Evolutionary conservation across 2,113 vertebrate species (phyloP).

Genomic region (Apodemus speciosus): DNA sequence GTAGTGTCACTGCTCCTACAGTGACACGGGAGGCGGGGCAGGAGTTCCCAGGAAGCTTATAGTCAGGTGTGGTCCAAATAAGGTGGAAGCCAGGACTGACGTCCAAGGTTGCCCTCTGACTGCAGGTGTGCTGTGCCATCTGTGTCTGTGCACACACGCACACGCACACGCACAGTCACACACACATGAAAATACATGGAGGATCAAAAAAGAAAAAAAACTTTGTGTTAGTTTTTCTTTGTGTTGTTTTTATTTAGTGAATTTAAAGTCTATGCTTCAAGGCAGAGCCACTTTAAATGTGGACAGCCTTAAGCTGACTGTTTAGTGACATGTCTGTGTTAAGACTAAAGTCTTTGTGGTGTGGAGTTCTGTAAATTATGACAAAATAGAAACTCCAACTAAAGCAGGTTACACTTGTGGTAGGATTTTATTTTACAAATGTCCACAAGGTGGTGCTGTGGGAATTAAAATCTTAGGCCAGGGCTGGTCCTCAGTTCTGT

Average conservation of each 20-base stretch:
- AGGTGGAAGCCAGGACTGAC: neutral
- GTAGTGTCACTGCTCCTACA: neutral
- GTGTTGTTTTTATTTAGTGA: slow-evolving; percentile 57
- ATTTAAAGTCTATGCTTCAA: slow-evolving; percentile 16
- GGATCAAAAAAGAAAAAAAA: neutral
- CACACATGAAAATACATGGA: neutral
- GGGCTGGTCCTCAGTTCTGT: neutral
- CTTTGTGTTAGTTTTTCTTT: slow-evolving; percentile 29
- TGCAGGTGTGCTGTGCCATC: neutral
- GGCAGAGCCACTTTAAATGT: neutral
- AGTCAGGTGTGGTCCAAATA: neutral
- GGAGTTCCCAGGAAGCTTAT: neutral
- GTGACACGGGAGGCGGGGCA: neutral
- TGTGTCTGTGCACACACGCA: neutral
- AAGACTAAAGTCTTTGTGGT: neutral
- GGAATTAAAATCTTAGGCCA: slow-evolving; percentile 2
- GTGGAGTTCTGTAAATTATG: neutral
- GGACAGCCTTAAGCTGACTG: neutral
- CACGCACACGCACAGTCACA: too few species aligned
- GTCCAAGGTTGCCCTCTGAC: neutral
- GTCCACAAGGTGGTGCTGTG: slow-evolving; percentile 73
- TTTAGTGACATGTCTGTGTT: neutral
- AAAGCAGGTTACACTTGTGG: slow-evolving; percentile 20
- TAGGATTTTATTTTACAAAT: slow-evolving; percentile 29
- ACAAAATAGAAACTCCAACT: slow-evolving; percentile 29